Conservation (phyloP, 2,797 vertebrate species). For the Gymnoscopelus braueri region DNA sequence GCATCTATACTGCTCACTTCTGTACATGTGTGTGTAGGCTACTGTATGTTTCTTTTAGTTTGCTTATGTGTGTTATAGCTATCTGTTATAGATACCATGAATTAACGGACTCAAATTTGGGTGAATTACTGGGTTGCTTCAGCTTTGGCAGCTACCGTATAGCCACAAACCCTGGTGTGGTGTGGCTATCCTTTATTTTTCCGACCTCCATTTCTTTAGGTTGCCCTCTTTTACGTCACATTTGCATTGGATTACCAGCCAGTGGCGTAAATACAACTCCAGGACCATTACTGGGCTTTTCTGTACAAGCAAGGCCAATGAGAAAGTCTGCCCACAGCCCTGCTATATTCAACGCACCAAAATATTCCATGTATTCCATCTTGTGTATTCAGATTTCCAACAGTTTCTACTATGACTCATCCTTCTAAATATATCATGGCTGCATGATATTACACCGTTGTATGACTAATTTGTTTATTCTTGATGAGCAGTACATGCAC, state of each 20-base stretch:
- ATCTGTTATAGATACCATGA: constrained; percentile 73
- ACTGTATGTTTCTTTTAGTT: constrained; percentile 31
- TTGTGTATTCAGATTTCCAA: constrained; percentile 19
- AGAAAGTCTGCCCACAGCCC: constrained; percentile 55
- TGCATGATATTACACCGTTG: background rate
- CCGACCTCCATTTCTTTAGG: constrained; percentile 76
- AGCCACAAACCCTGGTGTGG: constrained; percentile 73
- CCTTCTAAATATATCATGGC: background rate
- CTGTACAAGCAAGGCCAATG: constrained; percentile 59
- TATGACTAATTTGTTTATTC: background rate
- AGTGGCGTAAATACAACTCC: constrained; percentile 68
- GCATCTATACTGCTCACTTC: background rate
- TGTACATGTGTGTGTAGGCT: constrained; percentile 10
- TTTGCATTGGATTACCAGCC: constrained; percentile 79
- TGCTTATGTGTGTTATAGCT: constrained; percentile 42
- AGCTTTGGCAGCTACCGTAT: constrained; percentile 68
- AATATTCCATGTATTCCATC: constrained; percentile 5
- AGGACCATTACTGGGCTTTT: constrained; percentile 42
- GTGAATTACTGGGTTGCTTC: constrained; percentile 79
- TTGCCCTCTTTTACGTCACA: constrained; percentile 77
- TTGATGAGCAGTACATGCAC: background rate
- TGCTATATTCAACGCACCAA: constrained; percentile 14
- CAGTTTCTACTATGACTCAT: background rate
- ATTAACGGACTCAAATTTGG: constrained; percentile 75
- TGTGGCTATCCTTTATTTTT: constrained; percentile 76